phyloP scores from a whole-genome alignment of 1,140 invertebrate genomes.

The Notospermus geniculatus region DNA sequence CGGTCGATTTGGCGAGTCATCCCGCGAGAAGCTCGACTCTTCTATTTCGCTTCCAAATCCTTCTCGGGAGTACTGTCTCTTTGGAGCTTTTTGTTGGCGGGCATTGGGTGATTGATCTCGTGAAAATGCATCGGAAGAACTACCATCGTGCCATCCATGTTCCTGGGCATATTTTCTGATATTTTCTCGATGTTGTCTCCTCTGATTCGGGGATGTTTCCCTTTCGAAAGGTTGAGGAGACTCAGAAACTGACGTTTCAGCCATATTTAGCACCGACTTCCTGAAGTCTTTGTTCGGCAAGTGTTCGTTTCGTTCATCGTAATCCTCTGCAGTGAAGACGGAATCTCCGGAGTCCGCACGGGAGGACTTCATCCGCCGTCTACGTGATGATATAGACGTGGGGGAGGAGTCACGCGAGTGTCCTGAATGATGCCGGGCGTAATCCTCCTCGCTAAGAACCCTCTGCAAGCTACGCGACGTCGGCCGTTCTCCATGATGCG shows the following conservation, averaged over 20 bases:
- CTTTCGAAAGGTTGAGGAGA: conserved; percentile 17
- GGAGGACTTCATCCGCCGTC: conserved; percentile 15
- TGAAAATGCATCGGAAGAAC: conserved; percentile 42
- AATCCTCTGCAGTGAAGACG: conserved; percentile 31
- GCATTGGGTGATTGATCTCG: conserved; percentile 40
- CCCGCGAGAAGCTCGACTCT: conserved; percentile 41
- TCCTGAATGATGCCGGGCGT: too few relatives aligned
- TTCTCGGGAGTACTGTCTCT: conserved; percentile 25
- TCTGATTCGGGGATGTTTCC: conserved; percentile 3
- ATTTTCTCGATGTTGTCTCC: conserved; percentile 14
- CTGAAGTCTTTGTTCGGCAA: conserved; percentile 70
- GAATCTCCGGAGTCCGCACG: conserved; percentile 31
- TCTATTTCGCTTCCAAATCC: conserved; percentile 30
- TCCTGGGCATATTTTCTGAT: not conserved
- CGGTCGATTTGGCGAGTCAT: conserved; percentile 42
- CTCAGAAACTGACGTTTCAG: conserved; percentile 26
- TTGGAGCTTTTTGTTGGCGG: conserved; percentile 17
- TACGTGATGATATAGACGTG: not conserved
- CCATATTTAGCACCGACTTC: conserved; percentile 72
- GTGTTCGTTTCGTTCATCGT: conserved; percentile 20
- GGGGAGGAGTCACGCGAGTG: conserved; percentile 1
- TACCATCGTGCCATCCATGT: conserved; percentile 22
- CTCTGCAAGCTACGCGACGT: not conserved
- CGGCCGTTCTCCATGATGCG: not conserved
- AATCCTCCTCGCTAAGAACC: not conserved